Evolutionary conservation across 2,113 vertebrate genomes (phyloP).

Genomic region (Panthera uncia): DNA sequence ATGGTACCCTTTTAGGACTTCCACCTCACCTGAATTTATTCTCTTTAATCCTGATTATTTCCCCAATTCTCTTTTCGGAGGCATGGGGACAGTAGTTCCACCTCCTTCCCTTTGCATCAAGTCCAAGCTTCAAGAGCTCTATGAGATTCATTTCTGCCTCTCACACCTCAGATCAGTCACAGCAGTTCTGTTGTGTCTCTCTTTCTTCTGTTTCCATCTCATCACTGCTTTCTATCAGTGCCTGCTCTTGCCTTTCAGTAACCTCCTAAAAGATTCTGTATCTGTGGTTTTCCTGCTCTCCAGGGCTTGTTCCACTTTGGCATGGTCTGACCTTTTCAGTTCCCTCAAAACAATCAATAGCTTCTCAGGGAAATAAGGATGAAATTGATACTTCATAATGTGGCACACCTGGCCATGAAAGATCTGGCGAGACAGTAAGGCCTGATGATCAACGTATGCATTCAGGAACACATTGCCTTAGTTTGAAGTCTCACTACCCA

Average conservation of each 20-base stretch:
- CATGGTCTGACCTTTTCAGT: neutral
- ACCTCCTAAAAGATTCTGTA: neutral
- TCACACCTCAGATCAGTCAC: neutral
- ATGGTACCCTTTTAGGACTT: neutral
- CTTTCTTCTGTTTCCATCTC: neutral
- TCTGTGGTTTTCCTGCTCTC: neutral
- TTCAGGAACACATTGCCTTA: neutral
- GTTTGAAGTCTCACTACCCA: neutral
- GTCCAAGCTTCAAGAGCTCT: neutral
- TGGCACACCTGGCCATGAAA: neutral
- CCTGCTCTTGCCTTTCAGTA: neutral
- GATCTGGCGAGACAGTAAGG: neutral
- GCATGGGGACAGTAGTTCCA: accelerated
- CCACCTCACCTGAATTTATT: neutral
- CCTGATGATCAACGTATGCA: neutral
- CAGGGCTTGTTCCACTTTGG: neutral
- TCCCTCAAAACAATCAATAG: neutral
- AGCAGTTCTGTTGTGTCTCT: neutral
- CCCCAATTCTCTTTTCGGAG: neutral
- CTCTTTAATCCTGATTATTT: neutral
- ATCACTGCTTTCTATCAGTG: neutral
- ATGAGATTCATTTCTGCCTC: neutral
- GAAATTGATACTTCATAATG: neutral
- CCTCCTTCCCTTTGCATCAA: neutral
- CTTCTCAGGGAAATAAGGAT: neutral